A percentile compares a stretch with the other conserved stretches of the same genome.
Conservation (phyloP, 1,140 invertebrate species). For the Chlorops oryzae region DNA sequence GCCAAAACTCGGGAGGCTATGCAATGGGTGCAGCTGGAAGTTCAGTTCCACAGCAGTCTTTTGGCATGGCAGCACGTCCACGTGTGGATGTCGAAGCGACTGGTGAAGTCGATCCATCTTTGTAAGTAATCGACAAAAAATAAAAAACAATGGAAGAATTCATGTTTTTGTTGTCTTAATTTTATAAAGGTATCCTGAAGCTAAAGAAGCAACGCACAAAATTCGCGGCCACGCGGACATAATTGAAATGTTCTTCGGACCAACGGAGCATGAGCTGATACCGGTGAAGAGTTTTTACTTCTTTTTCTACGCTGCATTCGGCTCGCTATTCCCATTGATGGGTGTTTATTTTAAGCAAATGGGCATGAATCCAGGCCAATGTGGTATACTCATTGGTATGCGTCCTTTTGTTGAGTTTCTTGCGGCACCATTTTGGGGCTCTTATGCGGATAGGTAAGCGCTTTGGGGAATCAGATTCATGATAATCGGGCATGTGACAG, state of each 20-base stretch:
- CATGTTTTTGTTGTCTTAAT: background rate
- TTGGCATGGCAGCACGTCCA: slow-evolving; percentile 49
- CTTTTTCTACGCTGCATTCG: slow-evolving; percentile 99
- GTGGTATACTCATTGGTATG: slow-evolving; percentile 84
- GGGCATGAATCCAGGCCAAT: slow-evolving; percentile 95
- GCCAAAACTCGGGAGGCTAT: background rate
- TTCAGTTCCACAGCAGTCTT: slow-evolving; percentile 10
- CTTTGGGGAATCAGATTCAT: background rate
- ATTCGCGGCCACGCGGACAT: slow-evolving; percentile 78
- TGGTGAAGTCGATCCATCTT: slow-evolving; percentile 67
- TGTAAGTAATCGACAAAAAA: slow-evolving; percentile 45
- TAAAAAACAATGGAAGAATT: background rate
- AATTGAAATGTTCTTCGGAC: slow-evolving; percentile 74
- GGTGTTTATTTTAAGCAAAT: slow-evolving; percentile 98
- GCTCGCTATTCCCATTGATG: slow-evolving; percentile 94
- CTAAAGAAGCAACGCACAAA: slow-evolving; percentile 83
- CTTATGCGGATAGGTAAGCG: slow-evolving; percentile 75
- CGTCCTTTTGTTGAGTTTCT: slow-evolving; percentile 96
- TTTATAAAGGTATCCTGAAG: slow-evolving; percentile 61
- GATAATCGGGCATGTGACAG: too few species aligned
- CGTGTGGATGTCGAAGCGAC: slow-evolving; percentile 66
- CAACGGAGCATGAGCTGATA: slow-evolving; percentile 81
- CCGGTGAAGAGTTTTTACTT: slow-evolving; percentile 97
- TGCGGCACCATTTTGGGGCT: slow-evolving; percentile 97
- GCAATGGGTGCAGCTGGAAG: background rate